These are phyloP conservation scores for Catharus bicknelli DNA, from an alignment of 2,113 vertebrate genomes.

Conservation along the genomic window DNA sequence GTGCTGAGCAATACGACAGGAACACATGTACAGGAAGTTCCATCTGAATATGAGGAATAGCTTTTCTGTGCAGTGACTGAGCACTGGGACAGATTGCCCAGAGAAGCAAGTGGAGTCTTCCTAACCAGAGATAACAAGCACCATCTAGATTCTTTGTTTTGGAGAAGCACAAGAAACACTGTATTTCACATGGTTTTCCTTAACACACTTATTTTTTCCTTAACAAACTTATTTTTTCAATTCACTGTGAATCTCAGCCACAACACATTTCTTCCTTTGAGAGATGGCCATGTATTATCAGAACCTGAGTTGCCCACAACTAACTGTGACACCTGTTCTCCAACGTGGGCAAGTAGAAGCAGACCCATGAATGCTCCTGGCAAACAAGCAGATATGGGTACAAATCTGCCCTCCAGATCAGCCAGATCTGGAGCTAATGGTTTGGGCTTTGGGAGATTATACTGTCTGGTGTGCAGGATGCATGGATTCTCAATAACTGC, in stretches of 20 bases:
- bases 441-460: neutral
- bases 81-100: neutral
- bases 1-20: accelerated
- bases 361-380: neutral
- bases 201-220: neutral
- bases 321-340: neutral
- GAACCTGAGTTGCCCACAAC: neutral
- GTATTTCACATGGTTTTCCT: neutral
- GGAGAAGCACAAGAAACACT: neutral
- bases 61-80: accelerated
- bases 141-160: neutral
- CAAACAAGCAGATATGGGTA: neutral
- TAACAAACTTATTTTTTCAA: neutral
- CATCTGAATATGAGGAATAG: neutral
- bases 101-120: neutral
- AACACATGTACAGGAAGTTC: neutral
- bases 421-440: neutral
- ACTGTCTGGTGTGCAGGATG: accelerated
- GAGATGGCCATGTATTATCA: neutral
- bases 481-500: neutral
- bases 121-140: neutral
- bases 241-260: neutral
- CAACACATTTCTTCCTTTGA: neutral
- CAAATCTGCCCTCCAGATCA: neutral
- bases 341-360: neutral